Conservation (phyloP, 92 coral and sea anemone genomes). For the Phenganax subtilis region DNA sequence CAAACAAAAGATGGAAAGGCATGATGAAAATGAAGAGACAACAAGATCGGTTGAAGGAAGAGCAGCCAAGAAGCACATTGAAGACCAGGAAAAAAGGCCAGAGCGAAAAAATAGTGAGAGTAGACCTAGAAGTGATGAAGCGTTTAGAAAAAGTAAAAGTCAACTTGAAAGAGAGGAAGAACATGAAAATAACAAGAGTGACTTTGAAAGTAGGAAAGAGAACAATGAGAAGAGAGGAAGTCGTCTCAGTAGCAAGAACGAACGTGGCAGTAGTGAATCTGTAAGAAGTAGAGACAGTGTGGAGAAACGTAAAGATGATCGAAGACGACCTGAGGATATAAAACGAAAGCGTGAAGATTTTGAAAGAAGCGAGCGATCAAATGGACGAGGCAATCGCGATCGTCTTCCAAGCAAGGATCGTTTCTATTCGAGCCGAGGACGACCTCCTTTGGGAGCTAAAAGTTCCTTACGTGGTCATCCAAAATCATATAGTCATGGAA, state of each 20-base stretch:
- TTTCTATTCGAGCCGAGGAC: slow-evolving; percentile 18
- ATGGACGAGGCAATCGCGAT: slow-evolving; percentile 16
- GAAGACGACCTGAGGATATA: slow-evolving; percentile 23
- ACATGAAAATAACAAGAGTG: slow-evolving; percentile 8
- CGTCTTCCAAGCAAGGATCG: neutral
- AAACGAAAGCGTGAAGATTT: slow-evolving; percentile 39
- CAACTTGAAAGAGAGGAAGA: slow-evolving; percentile 28
- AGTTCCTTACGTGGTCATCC: slow-evolving; percentile 37
- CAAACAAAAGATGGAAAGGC: slow-evolving; percentile 15
- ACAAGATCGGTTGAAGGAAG: slow-evolving; percentile 10
- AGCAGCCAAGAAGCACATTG: neutral
- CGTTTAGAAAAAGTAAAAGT: neutral
- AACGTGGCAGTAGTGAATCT: slow-evolving; percentile 42
- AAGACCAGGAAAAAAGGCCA: slow-evolving; percentile 17
- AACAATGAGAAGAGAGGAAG: neutral
- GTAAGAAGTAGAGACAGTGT: slow-evolving; percentile 24
- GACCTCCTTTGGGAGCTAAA: slow-evolving; percentile 17
- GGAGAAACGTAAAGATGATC: slow-evolving; percentile 25
- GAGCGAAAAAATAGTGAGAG: slow-evolving; percentile 36
- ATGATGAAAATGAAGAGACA: slow-evolving; percentile 18
- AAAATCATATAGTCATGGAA: slow-evolving; percentile 24
- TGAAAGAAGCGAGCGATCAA: slow-evolving; percentile 20
- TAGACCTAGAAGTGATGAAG: slow-evolving; percentile 29
- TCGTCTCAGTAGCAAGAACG: slow-evolving; percentile 21
- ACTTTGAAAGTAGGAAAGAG: slow-evolving; percentile 16